Evolutionary conservation across 2,113 vertebrate species (phyloP).

Genomic region (Neolamprologus caudopunctatus): DNA sequence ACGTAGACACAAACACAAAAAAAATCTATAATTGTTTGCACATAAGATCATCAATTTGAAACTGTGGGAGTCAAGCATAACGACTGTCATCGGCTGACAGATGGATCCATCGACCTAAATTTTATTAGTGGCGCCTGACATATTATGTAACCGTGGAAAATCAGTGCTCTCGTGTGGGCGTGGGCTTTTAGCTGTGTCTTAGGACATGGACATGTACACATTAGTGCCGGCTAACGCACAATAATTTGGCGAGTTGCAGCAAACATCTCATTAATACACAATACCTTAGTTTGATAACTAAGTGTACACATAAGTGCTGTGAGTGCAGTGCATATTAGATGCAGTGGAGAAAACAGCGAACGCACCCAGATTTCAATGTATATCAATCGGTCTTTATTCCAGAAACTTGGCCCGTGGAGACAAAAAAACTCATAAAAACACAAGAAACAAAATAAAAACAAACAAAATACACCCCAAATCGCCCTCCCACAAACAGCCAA

Average conservation of each 20-base stretch:
- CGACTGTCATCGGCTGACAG: neutral
- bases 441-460: neutral
- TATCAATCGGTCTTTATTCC: neutral
- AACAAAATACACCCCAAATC: neutral
- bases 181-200: neutral
- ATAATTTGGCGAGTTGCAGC: neutral
- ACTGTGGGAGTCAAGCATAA: neutral
- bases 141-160: neutral
- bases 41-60: neutral
- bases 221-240: neutral
- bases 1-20: neutral
- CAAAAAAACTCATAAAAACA: neutral
- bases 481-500: neutral
- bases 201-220: neutral
- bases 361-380: neutral
- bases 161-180: neutral
- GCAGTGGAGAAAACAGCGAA: neutral
- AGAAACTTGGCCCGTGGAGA: neutral
- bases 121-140: neutral
- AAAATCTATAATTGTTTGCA: neutral
- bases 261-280: neutral
- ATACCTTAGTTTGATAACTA: neutral
- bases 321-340: neutral
- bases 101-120: constrained; percentile 26
- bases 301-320: neutral